Evolutionary conservation across 2,113 vertebrate species (phyloP).

Genomic region (Catagonus wagneri): DNA sequence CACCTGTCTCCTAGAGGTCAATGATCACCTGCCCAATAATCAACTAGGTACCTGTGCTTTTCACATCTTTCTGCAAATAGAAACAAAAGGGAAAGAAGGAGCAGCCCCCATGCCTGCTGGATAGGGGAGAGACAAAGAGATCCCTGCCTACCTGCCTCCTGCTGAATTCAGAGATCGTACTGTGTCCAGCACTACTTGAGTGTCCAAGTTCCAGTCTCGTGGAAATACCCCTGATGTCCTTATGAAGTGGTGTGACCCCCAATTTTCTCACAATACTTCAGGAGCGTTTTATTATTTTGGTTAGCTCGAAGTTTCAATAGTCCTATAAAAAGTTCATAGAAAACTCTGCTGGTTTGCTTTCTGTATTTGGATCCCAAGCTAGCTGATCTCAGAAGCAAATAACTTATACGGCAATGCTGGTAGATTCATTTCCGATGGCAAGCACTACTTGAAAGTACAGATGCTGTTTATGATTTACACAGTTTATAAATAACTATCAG

Average conservation of each 20-base stretch:
- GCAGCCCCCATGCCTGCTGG: background rate
- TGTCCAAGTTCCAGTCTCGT: background rate
- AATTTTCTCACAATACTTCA: background rate
- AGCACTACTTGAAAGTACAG: conserved; percentile 17
- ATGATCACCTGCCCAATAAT: background rate
- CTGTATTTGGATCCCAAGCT: conserved; percentile 6
- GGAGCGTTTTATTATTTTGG: conserved; percentile 27
- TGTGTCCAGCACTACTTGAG: background rate
- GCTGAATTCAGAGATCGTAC: background rate
- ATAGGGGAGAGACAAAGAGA: background rate
- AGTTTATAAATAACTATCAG: conserved; percentile 64
- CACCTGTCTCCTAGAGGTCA: background rate
- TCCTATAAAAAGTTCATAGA: background rate
- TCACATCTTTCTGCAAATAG: background rate
- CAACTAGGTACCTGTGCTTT: background rate
- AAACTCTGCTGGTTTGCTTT: conserved; percentile 41
- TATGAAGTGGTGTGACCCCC: background rate
- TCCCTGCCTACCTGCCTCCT: background rate
- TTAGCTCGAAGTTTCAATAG: background rate
- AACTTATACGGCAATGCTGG: background rate
- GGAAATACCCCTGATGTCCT: background rate
- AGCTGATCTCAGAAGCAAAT: conserved; percentile 18
- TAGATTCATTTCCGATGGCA: conserved; percentile 51
- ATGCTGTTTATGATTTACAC: conserved; percentile 57
- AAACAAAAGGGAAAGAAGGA: background rate